Base-by-base conservation (phyloP, 2,113 vertebrate species). In the Calypte anna region DNA sequence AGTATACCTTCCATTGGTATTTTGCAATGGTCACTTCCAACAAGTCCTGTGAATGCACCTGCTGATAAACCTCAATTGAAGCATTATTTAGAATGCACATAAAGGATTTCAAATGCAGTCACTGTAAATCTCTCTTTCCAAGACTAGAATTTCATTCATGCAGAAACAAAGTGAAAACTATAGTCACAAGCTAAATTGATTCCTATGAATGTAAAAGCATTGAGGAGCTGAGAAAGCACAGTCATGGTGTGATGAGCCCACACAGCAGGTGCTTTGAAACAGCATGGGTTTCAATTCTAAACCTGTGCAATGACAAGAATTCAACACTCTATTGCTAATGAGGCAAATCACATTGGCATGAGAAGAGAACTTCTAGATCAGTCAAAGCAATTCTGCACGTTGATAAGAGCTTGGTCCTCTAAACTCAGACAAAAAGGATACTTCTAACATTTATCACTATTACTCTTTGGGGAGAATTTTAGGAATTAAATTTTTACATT, bases 301-400 rank as follows among this genome's bases (percentile, higher is more conserved):
- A 13, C 28, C 25, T 94, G 59, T 82, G 38, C 64, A 40, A 62
- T 44, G 61, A 95, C 79, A 96, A 82, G 59, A 80, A 68, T 86
- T 89, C 57, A n/a, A 64, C 67, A 92, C 64, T 40, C 44, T n/a
- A 86, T 91, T 84, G 73, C 74, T 95, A 96, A 96, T 89, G 50
- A 96, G 62, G n/a, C 46, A 4, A 77, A 55, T 81, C 72, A 58
- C 18, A 50, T 13, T n/a, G 58, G 24, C 51, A 23, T 6, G 9
- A 40, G 18, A 88, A 67, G 40, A 28, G 43, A 78, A 69, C 27
- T 76, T 91, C 59, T 40, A 91, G 87, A 48, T 58, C 50, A 89
- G 50, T 43, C 28, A 64, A 82, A 84, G 19, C 28, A 61, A 30
- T 78, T 88, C 68, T 79, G 23, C 22, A 21, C 22, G 43, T 57